Conservation (phyloP, 2,888 invertebrate species). For the Cremastinae sp. region DNA sequence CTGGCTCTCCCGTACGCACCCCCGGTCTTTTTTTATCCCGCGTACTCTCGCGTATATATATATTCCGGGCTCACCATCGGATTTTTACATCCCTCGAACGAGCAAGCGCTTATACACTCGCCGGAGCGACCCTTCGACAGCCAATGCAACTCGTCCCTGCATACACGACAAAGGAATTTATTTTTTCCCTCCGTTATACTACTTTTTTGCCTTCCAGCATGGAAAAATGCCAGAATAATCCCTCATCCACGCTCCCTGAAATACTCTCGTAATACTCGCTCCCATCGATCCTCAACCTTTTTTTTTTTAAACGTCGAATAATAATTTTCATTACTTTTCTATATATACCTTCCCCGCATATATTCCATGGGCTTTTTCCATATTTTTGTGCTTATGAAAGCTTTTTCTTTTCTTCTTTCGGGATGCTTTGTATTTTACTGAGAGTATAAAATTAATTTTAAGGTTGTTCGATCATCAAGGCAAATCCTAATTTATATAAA, state of each 20-base stretch:
- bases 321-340: too few species aligned
- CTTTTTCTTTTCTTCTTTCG: too few species aligned
- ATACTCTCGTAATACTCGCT: not conserved
- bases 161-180: conserved; percentile 52
- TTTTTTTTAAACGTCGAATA: too few species aligned
- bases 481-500: too few species aligned
- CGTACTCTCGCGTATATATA: not conserved
- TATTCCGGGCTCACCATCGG: conserved; percentile 37
- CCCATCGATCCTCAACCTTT: too few species aligned
- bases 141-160: conserved; percentile 20
- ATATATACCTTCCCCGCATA: too few species aligned
- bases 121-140: conserved; percentile 43
- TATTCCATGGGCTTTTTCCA: too few species aligned
- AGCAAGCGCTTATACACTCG: not conserved
- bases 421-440: too few species aligned
- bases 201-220: not conserved
- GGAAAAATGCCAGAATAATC: conserved; percentile 8
- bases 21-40: conserved; percentile 20
- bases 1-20: conserved; percentile 70
- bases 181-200: conserved; percentile 10
- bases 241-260: not conserved
- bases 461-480: too few species aligned
- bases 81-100: conserved; percentile 23
- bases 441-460: too few species aligned
- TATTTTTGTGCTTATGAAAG: too few species aligned